A percentile compares a stretch with the other conserved stretches of the same genome.
Conservation (phyloP, 2,888 invertebrate genomes). For the Muschampia plurimacula region DNA sequence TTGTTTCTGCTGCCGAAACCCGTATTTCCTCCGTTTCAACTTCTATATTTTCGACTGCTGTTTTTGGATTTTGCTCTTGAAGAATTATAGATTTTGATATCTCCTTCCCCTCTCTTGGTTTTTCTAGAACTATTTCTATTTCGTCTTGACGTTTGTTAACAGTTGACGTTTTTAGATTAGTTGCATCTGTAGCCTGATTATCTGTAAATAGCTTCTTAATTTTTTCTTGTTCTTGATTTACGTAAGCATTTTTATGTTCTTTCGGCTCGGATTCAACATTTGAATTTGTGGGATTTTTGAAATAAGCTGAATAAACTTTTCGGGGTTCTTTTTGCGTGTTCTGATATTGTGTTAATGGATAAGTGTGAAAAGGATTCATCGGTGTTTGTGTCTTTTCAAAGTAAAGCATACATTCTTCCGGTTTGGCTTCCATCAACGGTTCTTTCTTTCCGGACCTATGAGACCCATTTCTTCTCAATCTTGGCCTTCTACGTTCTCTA, state of each 20-base stretch:
- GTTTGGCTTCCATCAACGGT: neutral
- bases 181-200: neutral
- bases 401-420: slow-evolving; percentile 17
- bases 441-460: slow-evolving; percentile 14
- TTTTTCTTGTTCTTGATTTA: neutral
- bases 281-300: slow-evolving; percentile 15
- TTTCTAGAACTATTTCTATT: neutral
- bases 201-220: neutral
- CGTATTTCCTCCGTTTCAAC: neutral
- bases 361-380: neutral
- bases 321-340: neutral
- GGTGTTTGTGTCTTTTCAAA: slow-evolving; percentile 8
- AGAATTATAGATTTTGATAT: neutral
- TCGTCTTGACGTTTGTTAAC: neutral
- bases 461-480: neutral
- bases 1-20: slow-evolving; percentile 3
- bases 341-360: neutral
- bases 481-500: slow-evolving; percentile 20
- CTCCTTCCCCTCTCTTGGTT: neutral
- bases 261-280: neutral
- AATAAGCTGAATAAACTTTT: slow-evolving; percentile 16
- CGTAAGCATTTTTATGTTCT: neutral
- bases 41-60: slow-evolving; percentile 21
- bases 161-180: neutral
- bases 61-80: slow-evolving; percentile 4